Evolutionary conservation across 2,113 vertebrate species (phyloP).

Genomic region (Oncorhynchus tshawytscha): DNA sequence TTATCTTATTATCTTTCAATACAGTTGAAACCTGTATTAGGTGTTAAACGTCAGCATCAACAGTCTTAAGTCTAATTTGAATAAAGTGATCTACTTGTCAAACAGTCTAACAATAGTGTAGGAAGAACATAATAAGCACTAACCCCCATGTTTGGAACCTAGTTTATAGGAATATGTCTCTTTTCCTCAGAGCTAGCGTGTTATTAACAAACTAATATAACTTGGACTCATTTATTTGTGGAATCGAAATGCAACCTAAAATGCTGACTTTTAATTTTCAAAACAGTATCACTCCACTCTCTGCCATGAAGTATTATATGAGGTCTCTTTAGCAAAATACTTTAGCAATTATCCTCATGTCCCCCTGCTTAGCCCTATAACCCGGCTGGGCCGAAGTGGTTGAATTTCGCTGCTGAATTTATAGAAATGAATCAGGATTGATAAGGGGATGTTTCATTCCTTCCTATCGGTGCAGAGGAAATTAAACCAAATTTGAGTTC

Average conservation of each 20-base stretch:
- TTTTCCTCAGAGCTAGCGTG: slow-evolving; percentile 41
- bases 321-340: slow-evolving; percentile 59
- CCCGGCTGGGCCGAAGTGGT: slow-evolving; percentile 76
- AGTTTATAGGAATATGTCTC: slow-evolving; percentile 19
- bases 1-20: too few species aligned
- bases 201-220: slow-evolving; percentile 44
- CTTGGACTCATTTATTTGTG: slow-evolving; percentile 36
- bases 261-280: slow-evolving; percentile 54
- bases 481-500: slow-evolving; percentile 88
- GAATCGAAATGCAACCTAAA: slow-evolving; percentile 54
- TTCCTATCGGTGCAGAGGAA: slow-evolving; percentile 93
- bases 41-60: neutral
- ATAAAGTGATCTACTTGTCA: neutral
- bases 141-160: neutral
- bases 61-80: neutral
- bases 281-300: slow-evolving; percentile 55
- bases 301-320: slow-evolving; percentile 35
- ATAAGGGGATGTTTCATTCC: slow-evolving; percentile 98
- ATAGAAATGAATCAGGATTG: slow-evolving; percentile 96
- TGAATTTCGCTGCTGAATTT: slow-evolving; percentile 96
- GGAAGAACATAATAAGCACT: neutral
- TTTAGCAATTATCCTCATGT: slow-evolving; percentile 81
- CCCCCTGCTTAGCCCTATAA: slow-evolving; percentile 27
- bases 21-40: neutral
- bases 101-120: neutral